Conservation (phyloP, 2,113 vertebrate species). For the Chionodraco myersi region DNA sequence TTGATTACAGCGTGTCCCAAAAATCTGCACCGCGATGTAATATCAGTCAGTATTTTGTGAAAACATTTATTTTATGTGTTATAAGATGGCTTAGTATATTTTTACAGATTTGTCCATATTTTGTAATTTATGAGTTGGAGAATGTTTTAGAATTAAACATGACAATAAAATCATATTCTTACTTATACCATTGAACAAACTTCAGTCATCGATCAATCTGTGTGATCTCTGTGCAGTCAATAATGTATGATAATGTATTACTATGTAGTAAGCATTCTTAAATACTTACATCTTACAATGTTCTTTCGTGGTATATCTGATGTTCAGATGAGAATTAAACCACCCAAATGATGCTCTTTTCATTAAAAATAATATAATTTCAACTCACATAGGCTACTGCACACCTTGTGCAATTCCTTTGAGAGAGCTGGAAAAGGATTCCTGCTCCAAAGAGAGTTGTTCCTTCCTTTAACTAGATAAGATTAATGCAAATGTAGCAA, state of each 20-base stretch:
- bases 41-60: slow-evolving; percentile 60
- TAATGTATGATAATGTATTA: slow-evolving; percentile 17
- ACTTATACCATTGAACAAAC: background rate
- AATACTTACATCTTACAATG: slow-evolving; percentile 4
- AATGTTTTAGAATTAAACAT: slow-evolving; percentile 56
- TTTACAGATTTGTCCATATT: slow-evolving; percentile 43
- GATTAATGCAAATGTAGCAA: slow-evolving; percentile 56
- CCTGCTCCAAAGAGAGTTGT: slow-evolving; percentile 25
- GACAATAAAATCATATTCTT: slow-evolving; percentile 44
- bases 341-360: slow-evolving; percentile 29
- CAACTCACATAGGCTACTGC: slow-evolving; percentile 26
- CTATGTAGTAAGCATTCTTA: slow-evolving; percentile 10
- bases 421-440: slow-evolving; percentile 17
- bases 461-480: slow-evolving; percentile 40
- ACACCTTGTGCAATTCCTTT: slow-evolving; percentile 31
- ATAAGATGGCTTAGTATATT: slow-evolving; percentile 34
- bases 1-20: slow-evolving; percentile 61
- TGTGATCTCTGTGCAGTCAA: slow-evolving; percentile 34
- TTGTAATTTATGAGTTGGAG: slow-evolving; percentile 51
- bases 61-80: slow-evolving; percentile 53
- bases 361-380: slow-evolving; percentile 30
- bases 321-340: slow-evolving; percentile 30
- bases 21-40: slow-evolving; percentile 55
- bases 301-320: slow-evolving; percentile 5
- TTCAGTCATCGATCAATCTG: slow-evolving; percentile 17